Percentiles rank a stretch among this genome's conserved stretches.
Conservation (phyloP, 2,888 invertebrate species). For the Drosophila austrosaltans region DNA sequence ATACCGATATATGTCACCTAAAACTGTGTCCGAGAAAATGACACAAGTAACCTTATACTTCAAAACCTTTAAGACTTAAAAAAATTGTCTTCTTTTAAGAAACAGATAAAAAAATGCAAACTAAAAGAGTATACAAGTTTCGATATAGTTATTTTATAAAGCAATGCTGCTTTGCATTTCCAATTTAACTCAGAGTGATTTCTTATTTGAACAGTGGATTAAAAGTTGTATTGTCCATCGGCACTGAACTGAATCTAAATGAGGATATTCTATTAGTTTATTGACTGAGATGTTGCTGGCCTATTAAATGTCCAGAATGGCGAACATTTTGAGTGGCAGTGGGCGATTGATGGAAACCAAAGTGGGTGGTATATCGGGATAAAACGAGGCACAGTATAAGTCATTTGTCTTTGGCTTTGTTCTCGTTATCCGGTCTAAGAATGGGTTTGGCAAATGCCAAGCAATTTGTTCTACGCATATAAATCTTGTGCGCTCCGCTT, state of each 20-base stretch:
- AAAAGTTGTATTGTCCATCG: background rate
- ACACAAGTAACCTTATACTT: no score
- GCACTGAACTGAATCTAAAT: background rate
- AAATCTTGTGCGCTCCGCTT: conserved; percentile 63
- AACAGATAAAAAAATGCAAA: background rate
- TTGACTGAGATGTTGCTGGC: conserved; percentile 12
- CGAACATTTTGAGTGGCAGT: conserved; percentile 2
- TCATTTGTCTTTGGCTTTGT: conserved; percentile 29
- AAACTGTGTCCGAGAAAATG: no score
- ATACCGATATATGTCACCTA: no score
- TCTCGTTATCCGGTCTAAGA: conserved; percentile 23
- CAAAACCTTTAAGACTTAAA: no score
- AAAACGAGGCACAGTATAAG: background rate
- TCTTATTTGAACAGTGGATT: background rate
- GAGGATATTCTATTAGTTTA: conserved; percentile 17
- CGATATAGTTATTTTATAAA: background rate
- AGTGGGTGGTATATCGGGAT: background rate
- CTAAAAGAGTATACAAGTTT: background rate
- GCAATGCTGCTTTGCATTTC: background rate
- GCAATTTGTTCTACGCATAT: conserved; percentile 67
- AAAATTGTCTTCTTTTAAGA: no score
- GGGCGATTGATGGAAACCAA: background rate
- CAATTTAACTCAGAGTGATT: background rate
- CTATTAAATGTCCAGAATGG: conserved; percentile 10
- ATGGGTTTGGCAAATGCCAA: conserved; percentile 55